Conservation (phyloP, 2,797 vertebrate species). For the Naso thynnoides region DNA sequence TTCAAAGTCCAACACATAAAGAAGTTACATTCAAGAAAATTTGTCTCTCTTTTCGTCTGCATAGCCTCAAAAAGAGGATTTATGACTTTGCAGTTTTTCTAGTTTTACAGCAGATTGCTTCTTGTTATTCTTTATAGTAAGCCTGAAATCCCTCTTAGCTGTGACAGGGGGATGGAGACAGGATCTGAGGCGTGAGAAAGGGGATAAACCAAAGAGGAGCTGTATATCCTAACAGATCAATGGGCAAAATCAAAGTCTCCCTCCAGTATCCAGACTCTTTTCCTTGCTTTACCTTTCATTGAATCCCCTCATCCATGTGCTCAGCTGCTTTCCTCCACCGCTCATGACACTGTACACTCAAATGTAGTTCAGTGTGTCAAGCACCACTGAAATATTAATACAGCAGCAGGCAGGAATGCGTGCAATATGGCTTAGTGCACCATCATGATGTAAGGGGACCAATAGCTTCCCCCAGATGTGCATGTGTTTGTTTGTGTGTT, state of each 20-base stretch:
- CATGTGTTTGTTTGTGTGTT: background rate
- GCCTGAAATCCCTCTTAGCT: slow-evolving; percentile 64
- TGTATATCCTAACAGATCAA: slow-evolving; percentile 55
- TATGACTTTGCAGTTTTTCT: slow-evolving; percentile 64
- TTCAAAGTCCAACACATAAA: background rate
- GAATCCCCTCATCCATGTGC: slow-evolving; percentile 36
- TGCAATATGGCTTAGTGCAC: slow-evolving; percentile 40
- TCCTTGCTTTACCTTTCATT: slow-evolving; percentile 14
- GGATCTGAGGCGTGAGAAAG: slow-evolving; percentile 46
- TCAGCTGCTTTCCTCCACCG: slow-evolving; percentile 49
- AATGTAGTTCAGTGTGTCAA: slow-evolving; percentile 87
- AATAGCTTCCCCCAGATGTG: slow-evolving; percentile 23
- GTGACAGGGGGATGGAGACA: slow-evolving; percentile 19
- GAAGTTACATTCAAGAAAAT: background rate
- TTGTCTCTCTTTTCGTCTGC: background rate
- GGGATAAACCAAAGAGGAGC: slow-evolving; percentile 46
- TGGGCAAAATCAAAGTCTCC: slow-evolving; percentile 44
- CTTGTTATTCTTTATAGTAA: slow-evolving; percentile 67
- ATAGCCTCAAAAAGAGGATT: slow-evolving; percentile 45
- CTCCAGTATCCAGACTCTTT: background rate
- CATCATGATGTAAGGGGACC: slow-evolving; percentile 38
- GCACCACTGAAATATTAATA: slow-evolving; percentile 84
- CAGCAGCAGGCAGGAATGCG: slow-evolving; percentile 47
- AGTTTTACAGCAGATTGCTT: slow-evolving; percentile 66
- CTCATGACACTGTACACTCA: slow-evolving; percentile 31